These are phyloP conservation scores for Erpornis zantholeuca DNA, from an alignment of 2,113 vertebrate genomes.

Conservation along the genomic window DNA sequence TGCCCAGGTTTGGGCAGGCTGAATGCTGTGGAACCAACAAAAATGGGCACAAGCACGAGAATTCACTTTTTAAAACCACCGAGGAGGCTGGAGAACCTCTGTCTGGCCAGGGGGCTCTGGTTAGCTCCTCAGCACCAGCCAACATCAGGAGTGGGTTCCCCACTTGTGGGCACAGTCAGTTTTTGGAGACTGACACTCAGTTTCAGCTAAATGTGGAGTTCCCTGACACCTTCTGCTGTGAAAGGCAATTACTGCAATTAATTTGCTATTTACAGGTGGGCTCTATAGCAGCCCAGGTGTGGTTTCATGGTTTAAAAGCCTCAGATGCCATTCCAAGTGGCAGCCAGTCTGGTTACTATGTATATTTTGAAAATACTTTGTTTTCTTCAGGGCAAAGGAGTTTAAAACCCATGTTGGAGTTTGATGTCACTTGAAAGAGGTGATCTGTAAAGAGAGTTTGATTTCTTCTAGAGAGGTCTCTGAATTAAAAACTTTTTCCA, in stretches of 20 bases:
- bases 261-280: not conserved
- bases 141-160: accelerated
- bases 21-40: not conserved
- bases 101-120: too few relatives aligned
- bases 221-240: not conserved
- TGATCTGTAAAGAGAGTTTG: not conserved
- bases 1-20: too few relatives aligned
- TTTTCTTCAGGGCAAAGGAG: not conserved
- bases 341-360: not conserved
- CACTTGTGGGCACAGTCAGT: accelerated
- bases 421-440: not conserved
- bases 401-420: not conserved
- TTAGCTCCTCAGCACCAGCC: not conserved
- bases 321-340: not conserved
- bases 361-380: not conserved
- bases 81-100: accelerated
- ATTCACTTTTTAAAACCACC: not conserved
- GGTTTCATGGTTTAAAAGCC: accelerated
- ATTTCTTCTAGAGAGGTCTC: not conserved
- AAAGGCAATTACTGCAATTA: not conserved
- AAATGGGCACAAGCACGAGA: not conserved
- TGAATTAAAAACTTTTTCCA: not conserved
- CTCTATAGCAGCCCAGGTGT: accelerated
- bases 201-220: too few relatives aligned
- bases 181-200: too few relatives aligned